Evolutionary conservation across 2,113 vertebrate species (phyloP).

Genomic region (Leuciscus idus): DNA sequence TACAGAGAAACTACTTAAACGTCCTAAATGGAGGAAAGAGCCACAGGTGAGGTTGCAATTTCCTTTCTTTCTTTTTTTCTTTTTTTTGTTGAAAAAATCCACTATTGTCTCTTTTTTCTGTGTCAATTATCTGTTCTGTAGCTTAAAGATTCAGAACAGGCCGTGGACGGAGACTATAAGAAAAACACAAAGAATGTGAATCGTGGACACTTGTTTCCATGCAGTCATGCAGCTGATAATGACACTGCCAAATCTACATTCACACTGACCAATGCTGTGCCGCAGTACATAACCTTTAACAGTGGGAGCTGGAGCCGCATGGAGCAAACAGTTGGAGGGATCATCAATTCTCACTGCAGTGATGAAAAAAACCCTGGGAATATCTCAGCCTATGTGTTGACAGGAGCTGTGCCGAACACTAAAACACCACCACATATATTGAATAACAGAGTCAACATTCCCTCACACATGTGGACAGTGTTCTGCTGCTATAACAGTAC

Average conservation of each 20-base stretch:
- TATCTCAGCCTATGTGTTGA: neutral
- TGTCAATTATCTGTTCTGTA: neutral
- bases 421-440: neutral
- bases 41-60: neutral
- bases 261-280: too few relatives aligned
- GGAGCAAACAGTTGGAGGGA: neutral
- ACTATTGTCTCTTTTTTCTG: too few relatives aligned
- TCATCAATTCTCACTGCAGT: neutral
- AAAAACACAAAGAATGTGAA: neutral
- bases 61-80: too few relatives aligned
- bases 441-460: neutral
- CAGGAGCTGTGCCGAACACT: neutral
- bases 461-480: neutral
- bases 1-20: rapidly evolving
- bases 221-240: too few relatives aligned
- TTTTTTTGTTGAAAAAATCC: neutral
- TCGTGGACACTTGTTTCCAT: neutral
- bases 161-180: rapidly evolving
- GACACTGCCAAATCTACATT: too few relatives aligned
- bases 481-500: neutral
- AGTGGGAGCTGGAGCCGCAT: rapidly evolving
- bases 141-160: neutral
- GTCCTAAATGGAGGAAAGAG: neutral
- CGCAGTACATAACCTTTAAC: neutral
- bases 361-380: rapidly evolving